These are phyloP conservation scores for Nettapus auritus DNA, from an alignment of 2,113 vertebrate genomes.

Conservation along the genomic window DNA sequence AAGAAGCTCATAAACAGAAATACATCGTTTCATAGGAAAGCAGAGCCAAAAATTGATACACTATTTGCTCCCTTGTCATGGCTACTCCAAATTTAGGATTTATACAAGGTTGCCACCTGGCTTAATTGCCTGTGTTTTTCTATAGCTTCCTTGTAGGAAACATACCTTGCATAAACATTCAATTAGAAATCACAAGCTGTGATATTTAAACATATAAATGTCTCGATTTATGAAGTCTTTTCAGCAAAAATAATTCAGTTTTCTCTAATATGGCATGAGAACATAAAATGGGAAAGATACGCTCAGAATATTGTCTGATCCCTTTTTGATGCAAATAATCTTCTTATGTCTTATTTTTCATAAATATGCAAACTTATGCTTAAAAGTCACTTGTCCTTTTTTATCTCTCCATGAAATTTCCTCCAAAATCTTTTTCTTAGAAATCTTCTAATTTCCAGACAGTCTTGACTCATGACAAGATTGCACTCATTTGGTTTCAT, in stretches of 20 bases:
- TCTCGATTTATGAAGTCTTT: fast-evolving
- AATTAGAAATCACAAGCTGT: background rate
- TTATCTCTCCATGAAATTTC: background rate
- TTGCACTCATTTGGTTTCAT: background rate
- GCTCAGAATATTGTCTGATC: background rate
- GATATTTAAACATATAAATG: background rate
- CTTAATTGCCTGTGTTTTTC: background rate
- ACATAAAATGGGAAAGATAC: background rate
- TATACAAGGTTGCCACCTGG: background rate
- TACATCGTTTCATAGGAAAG: background rate
- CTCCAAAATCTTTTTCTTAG: background rate
- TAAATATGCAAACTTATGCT: background rate
- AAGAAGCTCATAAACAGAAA: background rate
- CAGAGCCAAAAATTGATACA: background rate
- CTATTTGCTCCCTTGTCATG: background rate
- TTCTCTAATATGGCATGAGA: background rate
- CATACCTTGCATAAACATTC: background rate
- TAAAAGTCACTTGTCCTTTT: background rate
- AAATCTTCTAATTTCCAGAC: background rate
- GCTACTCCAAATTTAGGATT: background rate
- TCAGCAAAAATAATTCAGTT: background rate
- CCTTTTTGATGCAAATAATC: background rate
- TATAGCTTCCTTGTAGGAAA: background rate
- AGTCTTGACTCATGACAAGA: background rate
- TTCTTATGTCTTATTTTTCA: background rate